Evolutionary conservation across 2,888 invertebrate species (phyloP).

Genomic region (Drosophila emarginata): DNA sequence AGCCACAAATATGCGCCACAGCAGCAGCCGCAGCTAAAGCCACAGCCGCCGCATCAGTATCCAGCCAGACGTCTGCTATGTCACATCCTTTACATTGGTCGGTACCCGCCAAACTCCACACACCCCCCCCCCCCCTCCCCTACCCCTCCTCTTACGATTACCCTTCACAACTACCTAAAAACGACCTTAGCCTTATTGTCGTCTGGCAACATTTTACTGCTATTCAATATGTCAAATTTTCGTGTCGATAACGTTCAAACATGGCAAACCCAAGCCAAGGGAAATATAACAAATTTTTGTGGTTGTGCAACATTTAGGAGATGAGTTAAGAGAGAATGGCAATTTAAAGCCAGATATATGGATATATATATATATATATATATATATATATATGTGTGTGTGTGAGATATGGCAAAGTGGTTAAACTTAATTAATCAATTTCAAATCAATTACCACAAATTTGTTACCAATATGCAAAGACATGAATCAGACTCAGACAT

Average conservation of each 20-base stretch:
- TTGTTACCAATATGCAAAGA: constrained; percentile 78
- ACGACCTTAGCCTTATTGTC: constrained; percentile 36
- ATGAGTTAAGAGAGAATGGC: too few species aligned
- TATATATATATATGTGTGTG: too few species aligned
- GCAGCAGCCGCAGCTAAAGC: constrained; percentile 44
- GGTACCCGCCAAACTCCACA: neutral
- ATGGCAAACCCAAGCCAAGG: constrained; percentile 33
- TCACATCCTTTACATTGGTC: constrained; percentile 17
- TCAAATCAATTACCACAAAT: constrained; percentile 79
- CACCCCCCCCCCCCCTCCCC: neutral
- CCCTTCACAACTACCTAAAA: neutral
- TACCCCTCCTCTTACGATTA: too few species aligned
- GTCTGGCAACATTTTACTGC: constrained; percentile 68
- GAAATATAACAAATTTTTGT: constrained; percentile 6
- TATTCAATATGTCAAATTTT: constrained; percentile 78
- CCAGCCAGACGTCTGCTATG: constrained; percentile 41
- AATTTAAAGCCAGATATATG: too few species aligned
- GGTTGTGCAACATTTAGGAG: neutral
- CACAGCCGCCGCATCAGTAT: constrained; percentile 22
- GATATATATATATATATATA: neutral
- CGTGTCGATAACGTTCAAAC: constrained; percentile 76
- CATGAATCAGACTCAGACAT: constrained; percentile 63
- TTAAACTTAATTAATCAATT: constrained; percentile 77
- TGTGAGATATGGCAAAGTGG: neutral
- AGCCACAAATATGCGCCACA: constrained; percentile 69